Base-by-base conservation (phyloP, 2,113 vertebrate genomes). In the Chascanopsetta lugubris region DNA sequence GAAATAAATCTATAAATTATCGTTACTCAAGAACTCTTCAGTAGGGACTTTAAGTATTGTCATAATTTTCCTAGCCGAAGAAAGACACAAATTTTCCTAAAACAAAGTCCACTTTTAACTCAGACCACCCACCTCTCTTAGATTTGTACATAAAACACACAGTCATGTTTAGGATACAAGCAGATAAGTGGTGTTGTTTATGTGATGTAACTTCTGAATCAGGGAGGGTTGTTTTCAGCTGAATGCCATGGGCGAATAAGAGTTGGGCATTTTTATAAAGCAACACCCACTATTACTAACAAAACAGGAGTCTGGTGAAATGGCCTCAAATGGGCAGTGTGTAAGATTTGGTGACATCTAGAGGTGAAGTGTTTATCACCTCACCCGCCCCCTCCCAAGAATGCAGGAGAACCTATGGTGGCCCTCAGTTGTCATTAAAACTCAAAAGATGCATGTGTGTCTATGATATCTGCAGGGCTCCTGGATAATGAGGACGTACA, bases 401-500 rank as follows among this genome's bases (percentile, higher is more conserved):
- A n/a, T n/a, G n/a, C n/a, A n/a, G n/a, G n/a, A n/a, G n/a, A n/a
- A n/a, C n/a, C n/a, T n/a, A n/a, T n/a, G n/a, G n/a, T n/a, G n/a
- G n/a, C n/a, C n/a, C n/a, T n/a, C n/a, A n/a, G n/a, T n/a, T n/a
- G n/a, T n/a, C n/a, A n/a, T n/a, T n/a, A n/a, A n/a, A n/a, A n/a
- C n/a, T n/a, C n/a, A n/a, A n/a, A n/a, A n/a, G n/a, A n/a, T n/a
- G n/a, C n/a, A n/a, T 38, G 34, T 17, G 20, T 30, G 8, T 63
- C 22, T 56, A 12, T 59, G n/a, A 22, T 7, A 30, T 26, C 32
- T 60, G 1, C 87, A 99, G 97, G 94, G 0, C 83, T 99, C 80
- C 85, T 91, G 0, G 96, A 97, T 42, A 94, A 98, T 1, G 94
- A 95, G 67, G 96, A 98, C 8, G 78, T 99, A 6, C 91, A 79